Evolutionary conservation across 2,888 invertebrate genomes (phyloP).

Genomic region (Baronia brevicornis): DNA sequence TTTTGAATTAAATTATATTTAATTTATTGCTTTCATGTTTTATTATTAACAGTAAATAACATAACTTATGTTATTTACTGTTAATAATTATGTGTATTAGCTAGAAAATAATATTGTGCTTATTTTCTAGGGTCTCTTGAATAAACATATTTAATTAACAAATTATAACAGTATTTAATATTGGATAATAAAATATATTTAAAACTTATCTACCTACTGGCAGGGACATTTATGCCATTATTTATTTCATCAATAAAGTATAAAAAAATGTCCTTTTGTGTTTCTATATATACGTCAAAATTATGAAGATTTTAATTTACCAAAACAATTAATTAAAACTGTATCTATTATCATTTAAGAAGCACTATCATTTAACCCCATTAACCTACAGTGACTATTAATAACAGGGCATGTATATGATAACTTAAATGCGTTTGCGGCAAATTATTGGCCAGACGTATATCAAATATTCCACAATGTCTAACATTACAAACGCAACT

Average conservation of each 20-base stretch:
- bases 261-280: no score
- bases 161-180: no score
- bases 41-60: no score
- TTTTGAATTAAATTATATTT: background rate
- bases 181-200: no score
- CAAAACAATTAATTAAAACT: slow-evolving; percentile 17
- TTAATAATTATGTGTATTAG: slow-evolving; percentile 18
- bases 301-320: no score
- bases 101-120: slow-evolving; percentile 14
- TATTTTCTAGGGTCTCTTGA: slow-evolving; percentile 19
- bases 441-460: slow-evolving; percentile 1
- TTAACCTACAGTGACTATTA: slow-evolving; percentile 5
- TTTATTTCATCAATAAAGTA: no score
- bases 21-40: slow-evolving; percentile 3
- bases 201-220: no score
- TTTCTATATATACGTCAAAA: no score
- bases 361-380: slow-evolving; percentile 4
- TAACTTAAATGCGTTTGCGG: slow-evolving; percentile 5
- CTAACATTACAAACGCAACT: slow-evolving; percentile 14
- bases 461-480: slow-evolving; percentile 9
- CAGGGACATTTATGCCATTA: no score
- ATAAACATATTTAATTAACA: no score
- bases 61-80: slow-evolving; percentile 6
- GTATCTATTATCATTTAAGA: slow-evolving; percentile 7
- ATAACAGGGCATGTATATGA: background rate